phyloP scores from a whole-genome alignment of 1,140 invertebrate genomes.

The Zaprionus camerounensis region DNA sequence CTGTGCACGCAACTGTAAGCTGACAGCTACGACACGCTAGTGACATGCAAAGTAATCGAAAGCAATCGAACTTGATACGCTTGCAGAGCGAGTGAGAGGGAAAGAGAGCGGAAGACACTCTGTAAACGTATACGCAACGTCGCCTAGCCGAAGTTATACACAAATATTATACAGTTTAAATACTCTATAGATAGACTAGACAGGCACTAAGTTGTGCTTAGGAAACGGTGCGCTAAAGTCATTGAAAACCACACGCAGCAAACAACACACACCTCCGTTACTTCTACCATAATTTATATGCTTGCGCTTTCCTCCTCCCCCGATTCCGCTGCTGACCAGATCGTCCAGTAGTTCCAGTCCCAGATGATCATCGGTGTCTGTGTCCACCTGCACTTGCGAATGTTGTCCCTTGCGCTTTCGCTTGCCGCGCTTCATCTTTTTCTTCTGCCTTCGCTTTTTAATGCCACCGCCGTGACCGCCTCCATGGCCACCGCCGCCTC shows the following conservation, averaged over 20 bases:
- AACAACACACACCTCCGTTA: constrained; percentile 83
- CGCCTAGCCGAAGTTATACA: constrained; percentile 14
- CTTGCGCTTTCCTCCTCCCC: constrained; percentile 69
- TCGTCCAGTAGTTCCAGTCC: constrained; percentile 75
- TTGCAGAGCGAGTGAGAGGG: constrained; percentile 17
- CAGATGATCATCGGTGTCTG: constrained; percentile 63
- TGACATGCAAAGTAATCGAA: constrained; percentile 8
- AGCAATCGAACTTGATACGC: constrained; percentile 4
- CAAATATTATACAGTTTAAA: not conserved
- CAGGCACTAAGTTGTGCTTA: constrained; percentile 71
- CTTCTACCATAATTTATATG: constrained; percentile 84
- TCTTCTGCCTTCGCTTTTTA: constrained; percentile 59
- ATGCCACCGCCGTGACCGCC: constrained; percentile 11
- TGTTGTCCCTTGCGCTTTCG: constrained; percentile 71
- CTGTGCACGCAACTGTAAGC: constrained; percentile 4
- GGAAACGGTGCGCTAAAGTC: constrained; percentile 80
- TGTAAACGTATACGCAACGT: constrained; percentile 12
- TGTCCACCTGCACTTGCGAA: constrained; percentile 46
- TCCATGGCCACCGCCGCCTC: constrained; percentile 45
- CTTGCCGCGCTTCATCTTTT: constrained; percentile 46
- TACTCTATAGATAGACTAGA: constrained; percentile 43
- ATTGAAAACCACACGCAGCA: constrained; percentile 83
- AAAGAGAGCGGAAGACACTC: not conserved
- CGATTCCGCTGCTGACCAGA: constrained; percentile 50
- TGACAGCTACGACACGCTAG: constrained; percentile 33